Base-by-base conservation (phyloP, 2,113 vertebrate genomes). In the Mus spicilegus region DNA sequence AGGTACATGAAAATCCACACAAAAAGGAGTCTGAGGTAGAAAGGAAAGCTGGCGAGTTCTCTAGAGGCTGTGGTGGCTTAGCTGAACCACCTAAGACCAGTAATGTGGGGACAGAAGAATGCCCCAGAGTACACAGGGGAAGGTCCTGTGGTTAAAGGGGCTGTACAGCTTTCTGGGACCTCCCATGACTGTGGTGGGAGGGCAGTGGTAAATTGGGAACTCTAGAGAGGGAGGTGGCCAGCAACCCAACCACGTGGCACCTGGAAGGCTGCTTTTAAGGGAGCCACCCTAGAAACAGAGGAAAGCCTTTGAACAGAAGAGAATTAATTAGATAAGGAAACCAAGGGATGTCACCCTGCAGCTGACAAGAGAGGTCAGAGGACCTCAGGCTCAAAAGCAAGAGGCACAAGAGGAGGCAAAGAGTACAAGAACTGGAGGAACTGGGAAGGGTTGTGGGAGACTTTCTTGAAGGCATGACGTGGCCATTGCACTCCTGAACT, bases 71-170 rank as follows among this genome's bases (percentile, higher is more conserved):
- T 26, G 10, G 72, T 39, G 28, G 54, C 36, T 72, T 30, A 42
- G 13, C 67, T 51, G 28, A 54, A 89, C 54, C 58, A 63, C 54
- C 87, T 78, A 61, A 24, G n/a, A 67, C 63, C 61, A 72, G 13
- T 33, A 17, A 13, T 5, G 46, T 39, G 16, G 33, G 42, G 49
- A 77, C 8, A 19, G 14, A 46, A 92, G 39, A 72, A 70, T 42
- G 54, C 49, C 94, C 49, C 36, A 73, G 65, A 94, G 61, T 13
- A 63, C 63, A 46, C 16, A 2, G 54, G 84, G 24, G 49, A 89
- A 91, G 67, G 87, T 19, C 91, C 84, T 87, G 67, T 54, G 67
- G 28, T 67, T 63, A 89, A 36, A 84, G 58, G 77, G 89, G 39
- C 8, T 16, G 33, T 7, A 8, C 11, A 33, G 49, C n/a, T 20